Evolutionary conservation across 1,140 invertebrate genomes (phyloP).

Genomic region (Drosophila truncata): DNA sequence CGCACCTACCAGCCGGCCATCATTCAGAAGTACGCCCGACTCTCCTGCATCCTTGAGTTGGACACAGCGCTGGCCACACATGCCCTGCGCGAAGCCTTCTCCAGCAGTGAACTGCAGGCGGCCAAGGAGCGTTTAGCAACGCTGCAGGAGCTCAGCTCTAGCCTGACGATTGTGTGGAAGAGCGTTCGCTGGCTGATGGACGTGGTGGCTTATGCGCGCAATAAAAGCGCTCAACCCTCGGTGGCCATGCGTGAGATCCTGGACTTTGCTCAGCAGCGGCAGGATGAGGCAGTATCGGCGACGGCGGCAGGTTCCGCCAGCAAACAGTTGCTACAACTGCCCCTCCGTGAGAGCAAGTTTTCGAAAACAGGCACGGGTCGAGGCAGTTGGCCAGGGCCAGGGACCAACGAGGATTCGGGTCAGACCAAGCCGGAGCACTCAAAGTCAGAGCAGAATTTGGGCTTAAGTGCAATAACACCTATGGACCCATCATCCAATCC

Average conservation of each 20-base stretch:
- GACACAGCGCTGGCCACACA: slow-evolving; percentile 96
- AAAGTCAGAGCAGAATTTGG: slow-evolving; percentile 93
- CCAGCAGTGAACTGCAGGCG: slow-evolving; percentile 92
- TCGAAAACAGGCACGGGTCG: slow-evolving; percentile 91
- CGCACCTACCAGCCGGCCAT: slow-evolving; percentile 95
- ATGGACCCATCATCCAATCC: slow-evolving; percentile 18
- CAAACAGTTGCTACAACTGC: slow-evolving; percentile 89
- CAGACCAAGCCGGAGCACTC: slow-evolving; percentile 88
- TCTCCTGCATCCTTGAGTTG: slow-evolving; percentile 96
- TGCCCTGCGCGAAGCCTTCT: slow-evolving; percentile 96
- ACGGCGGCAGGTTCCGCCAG: slow-evolving; percentile 42
- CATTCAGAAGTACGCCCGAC: slow-evolving; percentile 94
- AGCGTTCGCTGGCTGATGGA: slow-evolving; percentile 97
- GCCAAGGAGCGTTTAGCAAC: slow-evolving; percentile 94
- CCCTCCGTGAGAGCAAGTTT: slow-evolving; percentile 90
- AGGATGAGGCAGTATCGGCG: slow-evolving; percentile 24
- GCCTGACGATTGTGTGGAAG: slow-evolving; percentile 95
- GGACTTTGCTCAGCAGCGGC: slow-evolving; percentile 55
- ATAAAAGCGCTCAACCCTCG: slow-evolving; percentile 87
- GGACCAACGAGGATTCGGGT: slow-evolving; percentile 86
- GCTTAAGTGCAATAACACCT: slow-evolving; percentile 84
- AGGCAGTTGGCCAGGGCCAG: slow-evolving; percentile 93
- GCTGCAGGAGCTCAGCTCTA: slow-evolving; percentile 92
- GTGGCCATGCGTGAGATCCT: slow-evolving; percentile 76
- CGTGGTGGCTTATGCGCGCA: slow-evolving; percentile 95